These are phyloP conservation scores for Mesorhabditis sp. DNA, from an alignment of 2,888 invertebrate genomes.

Conservation along the genomic window DNA sequence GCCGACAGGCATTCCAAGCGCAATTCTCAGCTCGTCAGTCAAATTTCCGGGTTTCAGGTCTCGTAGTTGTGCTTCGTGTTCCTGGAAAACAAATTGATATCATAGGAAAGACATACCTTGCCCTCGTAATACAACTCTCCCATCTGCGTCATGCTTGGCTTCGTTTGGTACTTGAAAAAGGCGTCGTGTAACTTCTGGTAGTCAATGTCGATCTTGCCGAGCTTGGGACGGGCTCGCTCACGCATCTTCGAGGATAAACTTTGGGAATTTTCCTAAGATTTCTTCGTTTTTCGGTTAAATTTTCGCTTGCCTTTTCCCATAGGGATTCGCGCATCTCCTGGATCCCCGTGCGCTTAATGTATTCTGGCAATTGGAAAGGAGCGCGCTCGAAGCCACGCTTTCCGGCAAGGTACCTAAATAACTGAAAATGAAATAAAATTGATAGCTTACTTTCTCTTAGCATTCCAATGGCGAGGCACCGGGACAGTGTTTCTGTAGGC, in stretches of 20 bases:
- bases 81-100: constrained; percentile 59
- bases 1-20: constrained; percentile 97
- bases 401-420: constrained; percentile 74
- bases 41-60: constrained; percentile 98
- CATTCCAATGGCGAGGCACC: constrained; percentile 73
- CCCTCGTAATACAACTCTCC: constrained; percentile 94
- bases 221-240: constrained; percentile 89
- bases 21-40: constrained; percentile 88
- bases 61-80: constrained; percentile 91
- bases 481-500: constrained; percentile 93
- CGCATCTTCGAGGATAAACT: constrained; percentile 68
- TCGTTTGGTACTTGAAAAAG: constrained; percentile 98
- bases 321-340: constrained; percentile 92
- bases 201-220: constrained; percentile 99
- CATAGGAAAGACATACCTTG: constrained; percentile 16
- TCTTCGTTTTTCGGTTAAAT: background rate
- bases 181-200: constrained; percentile 99
- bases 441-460: constrained; percentile 45
- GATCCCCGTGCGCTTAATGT: constrained; percentile 97
- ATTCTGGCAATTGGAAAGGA: constrained; percentile 95
- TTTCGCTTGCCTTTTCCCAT: constrained; percentile 75
- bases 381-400: constrained; percentile 98
- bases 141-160: constrained; percentile 96
- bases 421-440: constrained; percentile 58
- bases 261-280: constrained; percentile 75